Base-by-base conservation (phyloP, 2,113 vertebrate genomes). In the Bufo bufo region DNA sequence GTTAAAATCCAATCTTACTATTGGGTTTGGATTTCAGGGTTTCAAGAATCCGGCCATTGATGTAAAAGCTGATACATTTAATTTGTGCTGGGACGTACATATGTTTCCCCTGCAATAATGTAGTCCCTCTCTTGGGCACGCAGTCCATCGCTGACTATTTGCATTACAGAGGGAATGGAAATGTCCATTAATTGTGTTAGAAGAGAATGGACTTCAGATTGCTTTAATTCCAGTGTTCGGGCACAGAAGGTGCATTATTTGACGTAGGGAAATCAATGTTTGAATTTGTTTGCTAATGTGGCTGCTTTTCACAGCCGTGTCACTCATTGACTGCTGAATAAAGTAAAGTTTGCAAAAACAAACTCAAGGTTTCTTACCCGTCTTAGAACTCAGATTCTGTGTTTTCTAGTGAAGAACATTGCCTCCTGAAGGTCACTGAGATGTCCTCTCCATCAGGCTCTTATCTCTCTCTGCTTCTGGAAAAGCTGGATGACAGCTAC, bases 1-100 rank as follows among this genome's bases (percentile, higher is more conserved):
- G 87, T 84, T 88, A 88, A 88, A 88, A 88, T 88, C 87, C 87
- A 88, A 88, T 88, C 80, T 84, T 58, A 88, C 59, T 69, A 88
- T 88, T 88, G 87, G 82, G 87, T 88, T 78, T 84, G 81, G 81
- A 84, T 88, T 88, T 84, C 59, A 88, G 75, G 87, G 81, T 84
- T 88, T 88, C 72, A 69, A 84, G 81, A 77, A 78, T 88, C 87
- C 61, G 54, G 59, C 87, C 63, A 84, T 88, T 88, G 87, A 84
- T 88, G 80, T 88, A 88, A 84, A 75, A 88, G 87, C 81, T 84
- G 87, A 78, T 88, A 88, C 87, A 88, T 88, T 88, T 77, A 84
- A 84, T 84, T 88, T 84, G 87, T 88, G 61, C 63, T 33, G 87
- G 87, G 87, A 20, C 59, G 65, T 77, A 83, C 72, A 88, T 87